Evolutionary conservation across 2,797 vertebrate genomes (phyloP), one percentile per base, ranked within the genome.

Genomic region (Apogon hyalosoma): DNA sequence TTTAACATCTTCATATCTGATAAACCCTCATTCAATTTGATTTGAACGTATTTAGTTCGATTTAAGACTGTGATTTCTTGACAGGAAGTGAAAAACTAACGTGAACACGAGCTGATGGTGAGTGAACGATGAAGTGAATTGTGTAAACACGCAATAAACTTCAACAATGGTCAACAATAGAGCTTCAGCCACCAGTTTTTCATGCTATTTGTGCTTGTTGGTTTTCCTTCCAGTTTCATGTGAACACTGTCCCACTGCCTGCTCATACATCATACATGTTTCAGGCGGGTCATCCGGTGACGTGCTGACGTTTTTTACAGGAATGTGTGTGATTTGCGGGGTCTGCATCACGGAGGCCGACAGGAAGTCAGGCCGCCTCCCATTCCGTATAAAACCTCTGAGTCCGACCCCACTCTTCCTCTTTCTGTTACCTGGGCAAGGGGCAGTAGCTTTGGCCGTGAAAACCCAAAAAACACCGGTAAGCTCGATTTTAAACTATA

Each of bases 351-450:
- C 69, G 87, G 88, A 86, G 85, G 82, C 68, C 33, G 71, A 75
- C 73, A 52, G 76, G 58, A 53, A 56, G 39, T 28, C 51, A 87
- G 81, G 90, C 89, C 90, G 79, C 92, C 93, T 91, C 88, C 91
- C 90, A 79, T 68, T 10, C 42, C 0, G 78, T 94, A 94, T 95
- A 94, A 93, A 95, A 87, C 52, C 91, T 81, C 55, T 63, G 69
- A 59, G 79, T 77, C 77, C 74, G 9, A 3, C 69, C 21, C 60
- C 2, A 14, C 7, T 87, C 93, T 86, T 83, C 82, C 94, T 94
- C 92, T 95, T 94, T 94, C 93, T 94, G 94, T 95, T 94, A 95
- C 94, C 94, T 95, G 94, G 93, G 82, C 60, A 80, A 83, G 93
- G 94, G 94, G 93, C 89, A 93, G 91, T 86, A 89, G 90, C 88